These are phyloP conservation scores for Agriotes lineatus DNA, from an alignment of 2,888 invertebrate species.

Conservation along the genomic window DNA sequence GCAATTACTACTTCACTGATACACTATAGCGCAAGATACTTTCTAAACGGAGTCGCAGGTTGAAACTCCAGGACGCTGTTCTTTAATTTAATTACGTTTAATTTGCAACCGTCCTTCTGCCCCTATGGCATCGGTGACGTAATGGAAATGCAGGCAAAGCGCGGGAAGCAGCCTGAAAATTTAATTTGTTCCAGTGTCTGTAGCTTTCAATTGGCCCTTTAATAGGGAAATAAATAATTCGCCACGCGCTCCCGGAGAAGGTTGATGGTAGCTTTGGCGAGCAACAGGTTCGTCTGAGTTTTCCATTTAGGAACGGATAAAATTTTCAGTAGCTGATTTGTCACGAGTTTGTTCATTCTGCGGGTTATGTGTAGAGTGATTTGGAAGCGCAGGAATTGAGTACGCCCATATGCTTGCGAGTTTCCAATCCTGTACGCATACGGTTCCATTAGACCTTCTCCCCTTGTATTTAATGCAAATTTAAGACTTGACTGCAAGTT, in stretches of 20 bases:
- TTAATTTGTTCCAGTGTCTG: neutral
- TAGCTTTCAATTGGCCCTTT: neutral
- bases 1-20: no score
- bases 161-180: neutral
- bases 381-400: neutral
- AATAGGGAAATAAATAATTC: conserved; percentile 21
- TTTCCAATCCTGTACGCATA: conserved; percentile 4
- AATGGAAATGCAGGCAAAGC: no score
- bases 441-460: conserved; percentile 4
- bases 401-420: neutral
- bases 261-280: neutral
- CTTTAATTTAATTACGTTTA: no score
- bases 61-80: no score
- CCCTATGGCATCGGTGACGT: no score
- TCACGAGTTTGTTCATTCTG: conserved; percentile 4
- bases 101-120: no score
- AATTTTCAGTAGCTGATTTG: conserved; percentile 21
- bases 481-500: neutral
- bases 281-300: conserved; percentile 13
- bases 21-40: no score
- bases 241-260: neutral
- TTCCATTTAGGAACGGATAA: conserved; percentile 7
- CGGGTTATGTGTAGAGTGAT: neutral
- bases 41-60: no score
- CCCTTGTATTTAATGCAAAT: conserved; percentile 6